Evolutionary conservation across 2,113 vertebrate genomes (phyloP).

Genomic region (Microtus oregoni): DNA sequence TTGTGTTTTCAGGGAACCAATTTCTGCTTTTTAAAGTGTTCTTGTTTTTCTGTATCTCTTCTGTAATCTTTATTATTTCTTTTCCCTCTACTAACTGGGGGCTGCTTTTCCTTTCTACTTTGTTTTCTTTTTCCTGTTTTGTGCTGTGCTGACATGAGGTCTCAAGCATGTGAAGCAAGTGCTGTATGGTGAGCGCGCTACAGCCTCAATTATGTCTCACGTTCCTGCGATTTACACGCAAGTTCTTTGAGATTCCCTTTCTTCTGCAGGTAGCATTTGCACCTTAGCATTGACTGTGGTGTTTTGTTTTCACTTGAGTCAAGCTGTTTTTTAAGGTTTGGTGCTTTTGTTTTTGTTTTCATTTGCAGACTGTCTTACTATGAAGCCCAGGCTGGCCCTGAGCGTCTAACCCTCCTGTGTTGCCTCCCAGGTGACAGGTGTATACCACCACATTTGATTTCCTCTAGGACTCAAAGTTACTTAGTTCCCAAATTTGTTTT

Average conservation of each 20-base stretch:
- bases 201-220: too few species aligned
- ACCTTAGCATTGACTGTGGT: not conserved
- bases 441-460: not conserved
- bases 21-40: not conserved
- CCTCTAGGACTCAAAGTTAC: not conserved
- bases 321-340: not conserved
- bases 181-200: not conserved
- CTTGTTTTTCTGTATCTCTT: not conserved
- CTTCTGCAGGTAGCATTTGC: not conserved
- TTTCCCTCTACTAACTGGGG: not conserved
- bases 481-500: not conserved
- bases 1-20: not conserved
- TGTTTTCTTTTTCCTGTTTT: too few species aligned
- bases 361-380: not conserved
- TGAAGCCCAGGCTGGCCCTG: not conserved
- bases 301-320: not conserved
- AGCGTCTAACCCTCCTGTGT: not conserved
- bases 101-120: not conserved
- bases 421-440: not conserved
- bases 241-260: too few species aligned
- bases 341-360: not conserved
- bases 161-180: not conserved
- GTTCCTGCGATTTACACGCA: not conserved
- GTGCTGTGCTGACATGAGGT: not conserved
- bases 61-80: not conserved